phyloP scores from a whole-genome alignment of 92 coral and sea anemone species.

The Pocillopora meandrina region DNA sequence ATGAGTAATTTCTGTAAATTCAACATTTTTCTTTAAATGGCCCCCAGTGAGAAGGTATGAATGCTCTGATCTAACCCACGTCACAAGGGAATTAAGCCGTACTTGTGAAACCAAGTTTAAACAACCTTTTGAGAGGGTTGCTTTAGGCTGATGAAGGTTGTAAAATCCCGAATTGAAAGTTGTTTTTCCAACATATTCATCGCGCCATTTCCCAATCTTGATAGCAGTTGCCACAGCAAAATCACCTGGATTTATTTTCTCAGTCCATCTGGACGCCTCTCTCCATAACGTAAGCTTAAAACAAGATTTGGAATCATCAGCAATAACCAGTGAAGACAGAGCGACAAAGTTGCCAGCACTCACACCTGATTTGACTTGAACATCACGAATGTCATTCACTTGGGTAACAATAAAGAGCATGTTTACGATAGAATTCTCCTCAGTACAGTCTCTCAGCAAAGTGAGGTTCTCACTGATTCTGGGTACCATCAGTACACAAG shows the following conservation, averaged over 20 bases:
- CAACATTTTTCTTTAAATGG: slow-evolving; percentile 27
- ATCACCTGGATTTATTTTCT: slow-evolving; percentile 71
- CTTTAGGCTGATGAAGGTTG: slow-evolving; percentile 79
- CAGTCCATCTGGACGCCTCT: slow-evolving; percentile 84
- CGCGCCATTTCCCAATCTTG: slow-evolving; percentile 79
- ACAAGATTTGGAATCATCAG: slow-evolving; percentile 78
- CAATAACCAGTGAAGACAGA: slow-evolving; percentile 80
- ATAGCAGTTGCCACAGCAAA: slow-evolving; percentile 73
- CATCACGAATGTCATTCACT: slow-evolving; percentile 85
- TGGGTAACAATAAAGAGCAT: slow-evolving; percentile 77
- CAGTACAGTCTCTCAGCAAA: slow-evolving; percentile 56
- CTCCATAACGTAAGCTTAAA: slow-evolving; percentile 91
- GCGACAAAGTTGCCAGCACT: slow-evolving; percentile 76
- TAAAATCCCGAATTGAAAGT: slow-evolving; percentile 63
- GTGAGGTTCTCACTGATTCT: slow-evolving; percentile 60
- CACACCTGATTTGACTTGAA: slow-evolving; percentile 74
- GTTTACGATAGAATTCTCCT: slow-evolving; percentile 56
- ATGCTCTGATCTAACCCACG: slow-evolving; percentile 63
- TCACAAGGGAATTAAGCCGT: slow-evolving; percentile 59
- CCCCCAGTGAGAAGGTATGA: slow-evolving; percentile 55
- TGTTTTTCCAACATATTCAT: slow-evolving; percentile 85
- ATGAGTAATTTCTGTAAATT: slow-evolving; percentile 66
- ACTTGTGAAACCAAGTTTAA: slow-evolving; percentile 68
- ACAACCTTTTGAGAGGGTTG: slow-evolving; percentile 69
- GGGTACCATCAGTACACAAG: slow-evolving; percentile 37